Evolutionary conservation across 2,113 vertebrate genomes (phyloP), one percentile per base, ranked within the genome.

Genomic region (Chroicocephalus ridibundus): DNA sequence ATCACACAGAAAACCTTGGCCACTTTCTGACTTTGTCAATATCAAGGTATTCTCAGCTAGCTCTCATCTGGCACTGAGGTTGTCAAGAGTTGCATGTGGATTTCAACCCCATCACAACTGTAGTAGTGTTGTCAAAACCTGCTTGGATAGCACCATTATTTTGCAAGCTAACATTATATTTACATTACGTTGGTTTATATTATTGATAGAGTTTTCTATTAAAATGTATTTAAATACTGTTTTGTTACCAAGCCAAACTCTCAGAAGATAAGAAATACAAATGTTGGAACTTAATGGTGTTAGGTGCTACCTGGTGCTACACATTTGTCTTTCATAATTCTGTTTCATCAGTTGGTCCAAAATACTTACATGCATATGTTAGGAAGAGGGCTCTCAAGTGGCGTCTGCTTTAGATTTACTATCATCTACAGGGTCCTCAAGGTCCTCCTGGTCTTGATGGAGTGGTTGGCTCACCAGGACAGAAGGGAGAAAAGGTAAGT

Each of bases 401-500:
- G 19, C 44, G 58, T 15, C 26, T 90, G 46, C 74, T 81, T 72
- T 77, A 95, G 9, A 47, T 82, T 69, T 90, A 6, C 25, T 90
- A 0, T 86, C 46, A 47, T 96, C 70, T 40, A 24, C 94, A 99
- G 99, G 99, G 98, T 83, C 97, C 97, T 3, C 96, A 96, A 60
- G 98, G 99, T 82, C 88, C 94, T 32, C 97, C 98, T 96, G 99
- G 99, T 64, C 95, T 55, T 86, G 97, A 98, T 72, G 99, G 99
- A 40, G 86, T 97, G 49, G 86, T 93, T 13, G 99, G 99, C 24
- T 80, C 94, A 91, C 96, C 96, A 12, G 99, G 99, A 38, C 91
- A 38, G 58, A 98, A 98, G 62, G 99, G 99, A 79, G 98, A 99
- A 74, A 98, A 99, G 98, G 99, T 99, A 96, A 13, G 77, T 82